Evolutionary conservation across 2,888 invertebrate genomes (phyloP), one percentile per base, ranked within the genome.

Genomic region (Aphidius colemani): DNA sequence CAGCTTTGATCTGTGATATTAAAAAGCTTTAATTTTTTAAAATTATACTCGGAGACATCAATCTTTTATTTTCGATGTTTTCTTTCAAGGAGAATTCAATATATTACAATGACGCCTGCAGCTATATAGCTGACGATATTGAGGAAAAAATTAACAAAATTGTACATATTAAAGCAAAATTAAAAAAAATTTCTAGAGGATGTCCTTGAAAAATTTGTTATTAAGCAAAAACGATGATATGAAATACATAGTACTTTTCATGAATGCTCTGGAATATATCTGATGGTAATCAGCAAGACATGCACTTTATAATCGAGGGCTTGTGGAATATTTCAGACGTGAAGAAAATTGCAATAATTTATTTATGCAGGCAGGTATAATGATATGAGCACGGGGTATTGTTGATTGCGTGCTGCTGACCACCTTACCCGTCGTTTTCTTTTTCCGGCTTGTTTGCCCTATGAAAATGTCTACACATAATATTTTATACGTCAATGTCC

Each of bases 331-430:
- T 5, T 30, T 30, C 30, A 30, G 30, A 30, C 74, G 73, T 74
- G 72, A 77, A 79, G 80, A 80, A 80, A 80, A 78, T 76, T 71
- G 76, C 74, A 74, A 80, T 81, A 78, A 81, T 78, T 81, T 80
- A 80, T 77, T 74, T 72, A 69, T 69, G 67, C 66, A 62, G 60
- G 43, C 55, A 44, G 55, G 43, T 56, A 18, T 48, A 57, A 59
- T 64, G 60, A n/a, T 39, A 50, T 13, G 39, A 63, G 53, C 56
- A 66, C 67, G 72, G 75, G 74, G 76, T 71, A 75, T 74, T 75
- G 73, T 74, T 72, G 78, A 78, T 81, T 77, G 80, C 79, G 81
- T 80, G 80, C 77, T 75, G 75, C 64, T 66, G 51, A 71, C 70
- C 72, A 67, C 59, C 59, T 63, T 71, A 67, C 71, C 70, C 71